These are phyloP conservation scores for Athrips mouffetella DNA, from an alignment of 2,888 invertebrate species.

Conservation along the genomic window DNA sequence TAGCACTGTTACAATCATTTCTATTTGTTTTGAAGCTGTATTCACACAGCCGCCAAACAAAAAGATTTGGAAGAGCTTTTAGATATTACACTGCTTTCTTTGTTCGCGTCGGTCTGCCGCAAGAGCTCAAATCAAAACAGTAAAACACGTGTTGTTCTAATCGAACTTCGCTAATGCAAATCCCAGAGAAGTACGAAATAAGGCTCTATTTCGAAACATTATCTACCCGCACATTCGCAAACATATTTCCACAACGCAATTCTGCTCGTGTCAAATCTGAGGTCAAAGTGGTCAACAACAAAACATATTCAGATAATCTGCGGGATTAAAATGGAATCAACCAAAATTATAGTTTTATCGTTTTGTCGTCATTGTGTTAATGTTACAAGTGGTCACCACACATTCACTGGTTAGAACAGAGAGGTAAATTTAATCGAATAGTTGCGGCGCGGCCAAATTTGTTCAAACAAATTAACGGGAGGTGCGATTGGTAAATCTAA, in stretches of 20 bases:
- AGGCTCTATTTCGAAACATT: neutral
- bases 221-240: too few species aligned
- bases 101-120: neutral
- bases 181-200: too few species aligned
- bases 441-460: conserved; percentile 55
- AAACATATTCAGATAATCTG: neutral
- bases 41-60: neutral
- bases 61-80: neutral
- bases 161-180: too few species aligned
- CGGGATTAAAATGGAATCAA: neutral
- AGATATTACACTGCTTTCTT: neutral
- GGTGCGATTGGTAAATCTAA: conserved; percentile 65
- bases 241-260: too few species aligned
- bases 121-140: neutral
- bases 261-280: too few species aligned
- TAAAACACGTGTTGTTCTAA: too few species aligned
- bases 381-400: conserved; percentile 24
- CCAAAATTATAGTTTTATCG: conserved; percentile 9
- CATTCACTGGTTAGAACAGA: conserved; percentile 43
- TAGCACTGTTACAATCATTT: conserved; percentile 53
- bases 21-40: conserved; percentile 33
- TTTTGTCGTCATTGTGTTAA: conserved; percentile 9
- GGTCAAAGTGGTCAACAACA: too few species aligned
- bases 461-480: conserved; percentile 67
- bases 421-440: conserved; percentile 59